These are phyloP conservation scores for Druon quercuslanigerum DNA, from an alignment of 1,140 invertebrate genomes.

Conservation along the genomic window DNA sequence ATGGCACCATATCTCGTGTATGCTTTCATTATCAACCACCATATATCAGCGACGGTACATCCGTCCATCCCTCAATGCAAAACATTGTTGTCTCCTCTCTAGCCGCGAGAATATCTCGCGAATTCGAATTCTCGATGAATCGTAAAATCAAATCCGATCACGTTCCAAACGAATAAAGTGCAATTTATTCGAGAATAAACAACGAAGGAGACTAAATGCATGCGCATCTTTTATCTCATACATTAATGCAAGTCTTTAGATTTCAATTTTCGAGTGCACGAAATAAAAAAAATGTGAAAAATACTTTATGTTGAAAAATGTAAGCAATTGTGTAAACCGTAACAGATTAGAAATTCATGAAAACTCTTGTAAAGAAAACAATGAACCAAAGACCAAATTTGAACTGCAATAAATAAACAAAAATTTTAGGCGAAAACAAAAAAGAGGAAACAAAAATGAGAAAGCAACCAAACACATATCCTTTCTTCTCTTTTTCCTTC, in stretches of 20 bases:
- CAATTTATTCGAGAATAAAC: conserved; percentile 13
- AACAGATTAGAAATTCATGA: too few species aligned
- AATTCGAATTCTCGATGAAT: conserved; percentile 52
- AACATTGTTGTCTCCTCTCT: conserved; percentile 51
- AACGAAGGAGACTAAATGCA: neutral
- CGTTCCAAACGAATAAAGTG: conserved; percentile 41
- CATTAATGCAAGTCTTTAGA: conserved; percentile 3
- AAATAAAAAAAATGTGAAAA: too few species aligned
- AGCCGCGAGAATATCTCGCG: conserved; percentile 42
- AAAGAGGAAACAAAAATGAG: too few species aligned
- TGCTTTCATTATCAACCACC: conserved; percentile 74
- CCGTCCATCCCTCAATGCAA: conserved; percentile 69
- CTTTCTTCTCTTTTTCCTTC: too few species aligned
- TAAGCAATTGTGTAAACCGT: too few species aligned
- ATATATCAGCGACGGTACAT: conserved; percentile 73
- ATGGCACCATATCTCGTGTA: conserved; percentile 61
- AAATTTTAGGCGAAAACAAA: too few species aligned
- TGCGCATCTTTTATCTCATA: neutral
- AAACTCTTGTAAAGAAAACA: too few species aligned
- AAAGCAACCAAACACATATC: too few species aligned
- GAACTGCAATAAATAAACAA: too few species aligned
- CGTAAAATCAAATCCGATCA: conserved; percentile 55
- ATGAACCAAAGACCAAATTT: too few species aligned
- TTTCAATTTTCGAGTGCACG: neutral
- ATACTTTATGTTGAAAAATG: too few species aligned